Base-by-base conservation (phyloP, 2,797 vertebrate species). In the Pangasius djambal region DNA sequence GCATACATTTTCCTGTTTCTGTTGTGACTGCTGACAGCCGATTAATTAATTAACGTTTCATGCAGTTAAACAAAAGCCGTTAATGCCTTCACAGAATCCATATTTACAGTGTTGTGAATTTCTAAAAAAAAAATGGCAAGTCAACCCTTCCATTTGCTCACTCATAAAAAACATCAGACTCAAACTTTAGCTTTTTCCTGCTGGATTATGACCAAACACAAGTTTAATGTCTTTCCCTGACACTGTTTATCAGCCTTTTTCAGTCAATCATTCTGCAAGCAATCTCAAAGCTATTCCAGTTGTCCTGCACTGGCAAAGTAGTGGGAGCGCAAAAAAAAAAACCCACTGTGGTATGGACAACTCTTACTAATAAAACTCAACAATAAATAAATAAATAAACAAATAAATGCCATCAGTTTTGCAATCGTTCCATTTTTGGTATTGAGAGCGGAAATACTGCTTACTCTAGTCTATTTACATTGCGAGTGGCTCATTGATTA, bases 231-330 rank as follows among this genome's bases (percentile, higher is more conserved):
- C 15, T 86, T 78, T 75, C 13, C n/a, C 55, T 74, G 25, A 50
- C 18, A 74, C 31, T 63, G 52, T 69, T 83, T 48, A 74, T 63
- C 78, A 44, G 65, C 9, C 34, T 83, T 88, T 78, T 28, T 59
- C 13, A 2, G 48, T 28, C 34, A 44, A 78, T 75, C 22, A 40
- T 37, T 10, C 18, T 6, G 34, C 25, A 83, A 83, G 44, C 57
- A 88, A 69, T 69, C 59, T 85, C 31, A 65, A 61, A 61, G 55
- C 9, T 57, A 69, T 67, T 20, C 44, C 13, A 65, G 50, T 16
- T 40, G 8, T 69, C n/a, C 59, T 57, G 12, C 13, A 1, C 65
- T 82, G 63, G 61, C 63, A 69, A 4, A 0, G 18, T 77, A 37
- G 25, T 28, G 10, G 4, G 15, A 84, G 77, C 77, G 59, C 6